phyloP scores from a whole-genome alignment of 37 sponge, comb jelly and placozoan species.

The Axinella damicornis region DNA sequence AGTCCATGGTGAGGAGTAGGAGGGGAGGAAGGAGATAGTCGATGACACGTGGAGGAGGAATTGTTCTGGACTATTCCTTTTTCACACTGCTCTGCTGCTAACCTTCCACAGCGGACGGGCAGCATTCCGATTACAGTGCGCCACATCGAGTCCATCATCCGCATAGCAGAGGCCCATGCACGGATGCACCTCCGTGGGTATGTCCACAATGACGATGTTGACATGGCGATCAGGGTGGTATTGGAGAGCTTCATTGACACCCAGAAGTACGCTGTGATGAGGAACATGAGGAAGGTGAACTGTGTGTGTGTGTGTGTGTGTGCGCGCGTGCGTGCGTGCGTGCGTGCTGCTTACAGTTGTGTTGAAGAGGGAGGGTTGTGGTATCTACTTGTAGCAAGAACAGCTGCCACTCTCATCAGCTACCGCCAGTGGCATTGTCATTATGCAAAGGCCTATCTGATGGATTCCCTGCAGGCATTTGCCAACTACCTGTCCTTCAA shows the following conservation, averaged over 20 bases:
- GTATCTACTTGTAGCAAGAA: too few species aligned
- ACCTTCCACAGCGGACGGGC: constrained; percentile 92
- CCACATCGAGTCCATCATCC: constrained; percentile 98
- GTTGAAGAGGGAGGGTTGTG: too few species aligned
- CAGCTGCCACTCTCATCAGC: too few species aligned
- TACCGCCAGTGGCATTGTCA: too few species aligned
- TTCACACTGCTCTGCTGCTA: too few species aligned
- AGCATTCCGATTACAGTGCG: constrained; percentile 98
- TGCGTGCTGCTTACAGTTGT: too few species aligned
- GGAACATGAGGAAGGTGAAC: constrained; percentile 95
- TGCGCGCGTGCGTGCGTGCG: not conserved
- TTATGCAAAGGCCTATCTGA: too few species aligned
- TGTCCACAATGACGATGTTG: constrained; percentile 96
- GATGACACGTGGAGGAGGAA: too few species aligned
- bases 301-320: not conserved
- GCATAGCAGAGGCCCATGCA: constrained; percentile 98
- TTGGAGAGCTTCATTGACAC: constrained; percentile 99
- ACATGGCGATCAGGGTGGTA: constrained; percentile 98
- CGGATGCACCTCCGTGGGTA: constrained; percentile 95
- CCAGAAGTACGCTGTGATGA: constrained; percentile 99
- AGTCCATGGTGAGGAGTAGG: constrained; percentile 86
- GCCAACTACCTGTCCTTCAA: constrained; percentile 93
- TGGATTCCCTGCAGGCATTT: constrained; percentile 80
- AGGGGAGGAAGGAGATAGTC: too few species aligned
- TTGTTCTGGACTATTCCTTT: too few species aligned